Evolutionary conservation across 2,888 invertebrate species (phyloP).

Genomic region (Galerucella pusilla): DNA sequence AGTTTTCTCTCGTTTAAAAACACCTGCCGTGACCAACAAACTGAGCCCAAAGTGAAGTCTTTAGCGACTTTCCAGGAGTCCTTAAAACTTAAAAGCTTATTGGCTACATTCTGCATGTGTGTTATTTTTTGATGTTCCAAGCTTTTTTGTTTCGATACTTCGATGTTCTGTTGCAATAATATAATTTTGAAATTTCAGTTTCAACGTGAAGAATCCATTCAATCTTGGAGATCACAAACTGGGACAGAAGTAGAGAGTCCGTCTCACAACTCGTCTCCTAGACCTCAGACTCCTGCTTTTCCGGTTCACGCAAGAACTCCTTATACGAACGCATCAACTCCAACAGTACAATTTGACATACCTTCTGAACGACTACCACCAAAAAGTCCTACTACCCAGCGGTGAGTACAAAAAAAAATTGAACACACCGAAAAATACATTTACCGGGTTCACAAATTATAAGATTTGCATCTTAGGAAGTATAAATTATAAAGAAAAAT

Average conservation of each 20-base stretch:
- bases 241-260: constrained; percentile 70
- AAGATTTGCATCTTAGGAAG: too few relatives aligned
- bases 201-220: constrained; percentile 72
- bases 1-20: too few relatives aligned
- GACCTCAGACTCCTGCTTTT: constrained; percentile 93
- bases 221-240: constrained; percentile 74
- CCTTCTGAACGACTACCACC: constrained; percentile 77
- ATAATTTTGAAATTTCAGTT: constrained; percentile 59
- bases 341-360: constrained; percentile 68
- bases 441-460: too few relatives aligned
- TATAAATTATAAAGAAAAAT: too few relatives aligned
- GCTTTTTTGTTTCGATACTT: neutral
- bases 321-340: constrained; percentile 78
- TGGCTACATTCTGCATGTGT: too few relatives aligned
- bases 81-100: too few relatives aligned
- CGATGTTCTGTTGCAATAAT: neutral
- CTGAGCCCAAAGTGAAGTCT: too few relatives aligned
- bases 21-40: too few relatives aligned
- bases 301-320: constrained; percentile 92
- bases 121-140: neutral
- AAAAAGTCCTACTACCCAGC: constrained; percentile 81
- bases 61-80: too few relatives aligned
- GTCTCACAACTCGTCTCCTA: constrained; percentile 63
- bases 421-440: too few relatives aligned
- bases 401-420: constrained; percentile 65